Evolutionary conservation across 2,113 vertebrate species (phyloP).

Genomic region (Tachuris rubrigastra): DNA sequence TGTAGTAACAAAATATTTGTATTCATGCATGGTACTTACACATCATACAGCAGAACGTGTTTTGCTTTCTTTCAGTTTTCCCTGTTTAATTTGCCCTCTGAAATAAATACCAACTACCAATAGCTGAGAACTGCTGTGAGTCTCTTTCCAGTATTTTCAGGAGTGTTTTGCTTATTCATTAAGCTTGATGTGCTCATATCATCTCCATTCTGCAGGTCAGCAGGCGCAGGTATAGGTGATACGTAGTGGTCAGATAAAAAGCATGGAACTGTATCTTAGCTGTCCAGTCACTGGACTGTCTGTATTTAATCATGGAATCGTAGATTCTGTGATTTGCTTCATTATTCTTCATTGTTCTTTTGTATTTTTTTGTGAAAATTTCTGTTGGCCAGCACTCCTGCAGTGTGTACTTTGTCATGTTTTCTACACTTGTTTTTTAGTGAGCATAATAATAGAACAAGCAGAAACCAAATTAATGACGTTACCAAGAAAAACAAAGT

Average conservation of each 20-base stretch:
- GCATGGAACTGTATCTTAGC: neutral
- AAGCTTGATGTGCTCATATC: neutral
- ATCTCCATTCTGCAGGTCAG: neutral
- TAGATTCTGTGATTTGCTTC: too few relatives aligned
- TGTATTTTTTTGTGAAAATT: neutral
- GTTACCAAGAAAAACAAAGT: neutral
- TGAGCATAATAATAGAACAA: neutral
- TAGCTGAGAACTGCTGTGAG: neutral
- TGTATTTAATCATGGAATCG: neutral
- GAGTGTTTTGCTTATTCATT: neutral
- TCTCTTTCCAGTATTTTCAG: neutral
- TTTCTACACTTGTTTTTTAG: neutral
- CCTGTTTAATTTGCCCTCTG: neutral
- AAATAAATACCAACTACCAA: neutral
- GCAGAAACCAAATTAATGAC: neutral
- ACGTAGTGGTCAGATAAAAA: neutral
- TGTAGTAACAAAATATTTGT: neutral
- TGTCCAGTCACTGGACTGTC: neutral
- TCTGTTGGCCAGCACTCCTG: neutral
- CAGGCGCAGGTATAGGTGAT: neutral
- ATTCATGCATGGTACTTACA: neutral
- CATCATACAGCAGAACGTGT: neutral
- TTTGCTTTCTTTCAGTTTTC: neutral
- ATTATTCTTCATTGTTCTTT: neutral
- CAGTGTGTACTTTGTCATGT: neutral